phyloP scores from a whole-genome alignment of 2,888 invertebrate genomes.

The Sepiola atlantica region DNA sequence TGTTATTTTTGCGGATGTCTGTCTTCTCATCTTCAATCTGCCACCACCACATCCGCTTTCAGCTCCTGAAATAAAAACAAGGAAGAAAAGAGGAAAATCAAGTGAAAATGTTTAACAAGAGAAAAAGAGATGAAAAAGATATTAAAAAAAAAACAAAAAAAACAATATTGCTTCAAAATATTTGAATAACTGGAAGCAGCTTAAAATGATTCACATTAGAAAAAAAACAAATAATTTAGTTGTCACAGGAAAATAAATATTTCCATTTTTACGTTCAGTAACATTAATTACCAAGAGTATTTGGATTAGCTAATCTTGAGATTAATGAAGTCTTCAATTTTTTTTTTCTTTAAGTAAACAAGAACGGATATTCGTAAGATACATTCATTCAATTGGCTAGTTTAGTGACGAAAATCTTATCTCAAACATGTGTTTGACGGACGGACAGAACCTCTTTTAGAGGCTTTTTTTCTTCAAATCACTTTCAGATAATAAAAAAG shows the following conservation, averaged over 20 bases:
- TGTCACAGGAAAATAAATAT: too few relatives aligned
- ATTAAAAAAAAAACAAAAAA: neutral
- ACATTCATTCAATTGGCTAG: too few relatives aligned
- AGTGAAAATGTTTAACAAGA: neutral
- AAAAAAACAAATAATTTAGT: too few relatives aligned
- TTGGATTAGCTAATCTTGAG: too few relatives aligned
- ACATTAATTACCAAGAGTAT: too few relatives aligned
- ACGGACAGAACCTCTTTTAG: too few relatives aligned
- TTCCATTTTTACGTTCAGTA: neutral
- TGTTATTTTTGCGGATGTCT: neutral
- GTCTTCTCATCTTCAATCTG: neutral
- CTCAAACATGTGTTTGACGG: too few relatives aligned
- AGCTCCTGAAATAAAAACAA: constrained; percentile 43
- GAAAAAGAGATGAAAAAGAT: neutral
- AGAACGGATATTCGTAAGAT: too few relatives aligned
- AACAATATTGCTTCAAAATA: neutral
- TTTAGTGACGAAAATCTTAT: too few relatives aligned
- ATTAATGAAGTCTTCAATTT: too few relatives aligned
- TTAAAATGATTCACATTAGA: neutral
- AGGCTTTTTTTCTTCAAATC: neutral
- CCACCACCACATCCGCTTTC: neutral
- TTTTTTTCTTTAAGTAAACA: too few relatives aligned
- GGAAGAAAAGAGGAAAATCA: constrained; percentile 35
- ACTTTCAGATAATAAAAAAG: neutral
- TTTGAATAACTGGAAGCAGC: neutral